Percentiles rank a stretch among this genome's conserved stretches.
phyloP scores from a whole-genome alignment of 2,113 vertebrate genomes.

The Eira barbara region DNA sequence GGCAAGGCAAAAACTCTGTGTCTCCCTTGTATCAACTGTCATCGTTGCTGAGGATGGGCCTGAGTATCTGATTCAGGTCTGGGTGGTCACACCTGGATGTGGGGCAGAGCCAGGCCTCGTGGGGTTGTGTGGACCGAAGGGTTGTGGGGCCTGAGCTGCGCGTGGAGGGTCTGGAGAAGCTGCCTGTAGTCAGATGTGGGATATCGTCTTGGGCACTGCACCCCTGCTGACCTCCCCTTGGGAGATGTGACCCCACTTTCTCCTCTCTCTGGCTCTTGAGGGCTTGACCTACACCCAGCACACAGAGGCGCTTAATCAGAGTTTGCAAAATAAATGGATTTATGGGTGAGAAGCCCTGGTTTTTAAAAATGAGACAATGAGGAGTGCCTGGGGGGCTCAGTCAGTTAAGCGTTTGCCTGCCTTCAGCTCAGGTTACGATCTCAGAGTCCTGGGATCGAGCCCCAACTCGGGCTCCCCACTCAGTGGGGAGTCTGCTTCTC shows the following conservation, averaged over 20 bases:
- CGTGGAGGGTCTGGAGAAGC: neutral
- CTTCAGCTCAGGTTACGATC: no score
- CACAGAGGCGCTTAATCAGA: neutral
- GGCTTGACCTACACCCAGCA: neutral
- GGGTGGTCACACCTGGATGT: neutral
- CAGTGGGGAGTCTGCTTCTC: no score
- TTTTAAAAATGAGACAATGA: neutral
- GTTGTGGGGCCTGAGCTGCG: neutral
- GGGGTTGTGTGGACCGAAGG: neutral
- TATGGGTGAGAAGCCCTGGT: neutral
- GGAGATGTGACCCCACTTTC: neutral
- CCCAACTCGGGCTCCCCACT: no score
- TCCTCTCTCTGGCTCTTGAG: neutral
- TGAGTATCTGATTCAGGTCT: neutral
- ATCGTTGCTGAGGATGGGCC: neutral
- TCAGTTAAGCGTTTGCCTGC: no score
- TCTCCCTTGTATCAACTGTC: neutral
- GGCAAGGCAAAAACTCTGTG: neutral
- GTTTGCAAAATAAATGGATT: neutral
- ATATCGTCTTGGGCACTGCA: rapidly evolving
- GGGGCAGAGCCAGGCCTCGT: neutral
- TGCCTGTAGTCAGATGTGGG: neutral
- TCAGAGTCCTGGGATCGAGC: no score
- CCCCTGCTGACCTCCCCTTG: neutral
- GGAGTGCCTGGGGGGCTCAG: neutral